Percentiles rank a stretch among this genome's conserved stretches.
Conservation (phyloP, 1,140 invertebrate genomes). For the Cherax destructor region DNA sequence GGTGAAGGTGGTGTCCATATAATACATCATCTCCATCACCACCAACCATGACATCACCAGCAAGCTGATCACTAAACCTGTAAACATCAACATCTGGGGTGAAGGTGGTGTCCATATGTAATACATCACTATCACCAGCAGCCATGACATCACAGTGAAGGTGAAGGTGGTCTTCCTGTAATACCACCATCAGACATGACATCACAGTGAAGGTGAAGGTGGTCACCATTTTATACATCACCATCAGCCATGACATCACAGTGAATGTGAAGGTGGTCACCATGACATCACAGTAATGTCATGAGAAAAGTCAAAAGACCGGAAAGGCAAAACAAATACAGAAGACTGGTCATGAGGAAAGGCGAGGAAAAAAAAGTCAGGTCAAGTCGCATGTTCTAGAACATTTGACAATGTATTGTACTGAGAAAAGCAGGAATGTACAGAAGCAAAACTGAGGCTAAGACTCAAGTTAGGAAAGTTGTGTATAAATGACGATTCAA, state of each 20-base stretch:
- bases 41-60: conserved; percentile 87
- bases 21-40: conserved; percentile 89
- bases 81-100: not conserved
- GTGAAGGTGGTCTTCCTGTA: conserved; percentile 87
- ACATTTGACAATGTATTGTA: too few relatives aligned
- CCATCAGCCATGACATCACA: conserved; percentile 86
- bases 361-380: too few relatives aligned
- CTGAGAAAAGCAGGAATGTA: too few relatives aligned
- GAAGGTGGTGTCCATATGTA: too few relatives aligned
- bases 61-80: conserved; percentile 89
- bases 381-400: too few relatives aligned
- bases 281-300: not conserved
- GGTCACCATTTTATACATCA: conserved; percentile 79
- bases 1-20: conserved; percentile 85
- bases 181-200: conserved; percentile 87
- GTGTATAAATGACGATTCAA: too few relatives aligned
- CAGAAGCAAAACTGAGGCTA: too few relatives aligned
- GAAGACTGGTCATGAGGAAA: not conserved
- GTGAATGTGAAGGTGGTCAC: too few relatives aligned
- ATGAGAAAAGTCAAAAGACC: too few relatives aligned
- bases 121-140: not conserved
- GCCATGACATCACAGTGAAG: conserved; percentile 88
- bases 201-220: conserved; percentile 78
- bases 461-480: too few relatives aligned
- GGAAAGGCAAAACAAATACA: not conserved